Evolutionary conservation across 2,797 vertebrate genomes (phyloP).

Genomic region (Aotus griseimembra): DNA sequence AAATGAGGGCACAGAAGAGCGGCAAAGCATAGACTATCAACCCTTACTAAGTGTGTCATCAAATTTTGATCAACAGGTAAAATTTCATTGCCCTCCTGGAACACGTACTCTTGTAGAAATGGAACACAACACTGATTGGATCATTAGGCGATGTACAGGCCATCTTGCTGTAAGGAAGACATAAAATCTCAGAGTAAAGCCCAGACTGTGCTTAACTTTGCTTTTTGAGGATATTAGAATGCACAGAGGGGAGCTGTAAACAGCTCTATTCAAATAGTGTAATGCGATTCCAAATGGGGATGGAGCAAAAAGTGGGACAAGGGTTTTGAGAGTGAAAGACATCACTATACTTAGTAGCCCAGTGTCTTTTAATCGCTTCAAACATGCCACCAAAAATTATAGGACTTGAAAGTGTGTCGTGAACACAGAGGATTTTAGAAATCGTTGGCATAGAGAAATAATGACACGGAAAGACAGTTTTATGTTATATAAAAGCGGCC

Average conservation of each 20-base stretch:
- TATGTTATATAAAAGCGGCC: background rate
- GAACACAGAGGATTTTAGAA: background rate
- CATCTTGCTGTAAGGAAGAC: background rate
- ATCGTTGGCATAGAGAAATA: background rate
- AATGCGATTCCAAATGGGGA: background rate
- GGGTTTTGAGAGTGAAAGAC: background rate
- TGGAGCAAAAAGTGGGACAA: background rate
- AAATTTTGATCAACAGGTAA: background rate
- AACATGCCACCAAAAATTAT: background rate
- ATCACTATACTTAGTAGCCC: background rate
- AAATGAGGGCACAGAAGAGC: background rate
- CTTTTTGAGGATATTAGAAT: background rate
- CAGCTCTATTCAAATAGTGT: background rate
- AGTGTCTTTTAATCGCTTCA: background rate
- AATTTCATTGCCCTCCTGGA: background rate
- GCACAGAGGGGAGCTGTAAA: background rate
- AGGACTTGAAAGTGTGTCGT: background rate
- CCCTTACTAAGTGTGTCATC: background rate
- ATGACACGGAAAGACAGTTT: background rate
- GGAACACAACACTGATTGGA: background rate
- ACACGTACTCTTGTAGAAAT: background rate
- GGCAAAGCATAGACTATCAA: too few relatives aligned
- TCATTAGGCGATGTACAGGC: background rate
- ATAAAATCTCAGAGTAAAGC: background rate
- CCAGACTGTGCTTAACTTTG: background rate